Evolutionary conservation across 2,888 invertebrate species (phyloP).

Genomic region (Drosophila fungiperda): DNA sequence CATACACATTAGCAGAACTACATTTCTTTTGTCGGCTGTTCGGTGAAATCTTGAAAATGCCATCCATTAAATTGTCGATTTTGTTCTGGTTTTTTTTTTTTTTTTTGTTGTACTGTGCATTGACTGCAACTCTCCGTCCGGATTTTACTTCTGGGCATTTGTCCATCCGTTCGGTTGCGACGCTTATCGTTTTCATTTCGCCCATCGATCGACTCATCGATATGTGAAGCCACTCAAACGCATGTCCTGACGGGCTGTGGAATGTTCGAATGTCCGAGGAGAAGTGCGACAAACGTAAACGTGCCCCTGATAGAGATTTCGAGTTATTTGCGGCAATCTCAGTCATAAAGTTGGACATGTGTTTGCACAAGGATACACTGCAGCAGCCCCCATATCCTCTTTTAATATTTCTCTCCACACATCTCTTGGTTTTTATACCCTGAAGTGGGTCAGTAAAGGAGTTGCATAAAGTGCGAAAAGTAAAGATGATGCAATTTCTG

Average conservation of each 20-base stretch:
- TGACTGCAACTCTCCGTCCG: constrained; percentile 14
- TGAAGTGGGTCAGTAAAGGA: neutral
- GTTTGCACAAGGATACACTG: constrained; percentile 35
- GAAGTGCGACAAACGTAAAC: constrained; percentile 43
- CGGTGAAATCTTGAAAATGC: constrained; percentile 40
- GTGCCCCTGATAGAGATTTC: constrained; percentile 59
- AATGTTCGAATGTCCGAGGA: neutral
- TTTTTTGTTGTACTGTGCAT: constrained; percentile 27
- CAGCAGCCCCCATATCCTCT: neutral
- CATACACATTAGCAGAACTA: constrained; percentile 2
- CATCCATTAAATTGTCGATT: constrained; percentile 66
- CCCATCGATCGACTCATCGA: constrained; percentile 43
- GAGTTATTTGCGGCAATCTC: constrained; percentile 77
- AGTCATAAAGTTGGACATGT: constrained; percentile 65
- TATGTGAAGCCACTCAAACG: constrained; percentile 49
- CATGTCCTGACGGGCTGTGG: constrained; percentile 27
- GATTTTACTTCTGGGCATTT: constrained; percentile 25
- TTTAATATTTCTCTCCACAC: constrained; percentile 1
- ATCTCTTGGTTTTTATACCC: neutral
- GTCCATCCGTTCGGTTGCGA: constrained; percentile 26
- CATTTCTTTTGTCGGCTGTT: constrained; percentile 52
- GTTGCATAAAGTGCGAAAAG: neutral
- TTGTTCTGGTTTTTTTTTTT: neutral
- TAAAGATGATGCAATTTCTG: neutral
- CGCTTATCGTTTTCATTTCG: constrained; percentile 45